A percentile compares a stretch with the other conserved stretches of the same genome.
These are phyloP conservation scores for Microtus richardsoni DNA, from an alignment of 2,113 vertebrate species.

Conservation along the genomic window DNA sequence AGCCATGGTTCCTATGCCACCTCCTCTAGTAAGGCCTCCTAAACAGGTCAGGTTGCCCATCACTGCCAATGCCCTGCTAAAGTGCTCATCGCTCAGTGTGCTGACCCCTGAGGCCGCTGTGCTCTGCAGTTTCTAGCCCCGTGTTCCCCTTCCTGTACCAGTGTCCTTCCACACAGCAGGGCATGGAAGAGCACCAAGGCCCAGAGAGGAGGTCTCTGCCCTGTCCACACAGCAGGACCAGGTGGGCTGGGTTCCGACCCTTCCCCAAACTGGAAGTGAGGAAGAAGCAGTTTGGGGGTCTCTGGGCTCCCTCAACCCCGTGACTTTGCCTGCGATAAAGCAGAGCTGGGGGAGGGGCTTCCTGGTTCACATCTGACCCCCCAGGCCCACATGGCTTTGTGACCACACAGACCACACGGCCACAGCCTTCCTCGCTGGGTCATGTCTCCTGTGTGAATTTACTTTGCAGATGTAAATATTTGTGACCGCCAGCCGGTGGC, in stretches of 20 bases:
- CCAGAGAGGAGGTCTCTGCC: background rate
- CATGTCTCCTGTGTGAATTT: slow-evolving; percentile 46
- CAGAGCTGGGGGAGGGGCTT: background rate
- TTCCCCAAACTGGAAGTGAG: background rate
- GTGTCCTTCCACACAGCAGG: background rate
- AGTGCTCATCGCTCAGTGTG: background rate
- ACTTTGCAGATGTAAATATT: slow-evolving; percentile 77
- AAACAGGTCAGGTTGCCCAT: background rate
- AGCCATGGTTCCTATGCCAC: background rate
- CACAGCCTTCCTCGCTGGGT: background rate
- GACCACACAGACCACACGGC: background rate
- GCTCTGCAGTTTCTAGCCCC: background rate
- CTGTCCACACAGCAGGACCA: background rate
- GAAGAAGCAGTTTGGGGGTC: background rate
- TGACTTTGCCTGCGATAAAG: background rate
- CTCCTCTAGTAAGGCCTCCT: slow-evolving; percentile 54
- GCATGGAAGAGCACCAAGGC: background rate
- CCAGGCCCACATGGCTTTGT: background rate
- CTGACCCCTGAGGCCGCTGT: background rate
- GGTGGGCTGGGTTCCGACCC: background rate
- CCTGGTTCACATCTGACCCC: background rate
- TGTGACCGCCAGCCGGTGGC: slow-evolving; percentile 38
- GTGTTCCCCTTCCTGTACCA: background rate
- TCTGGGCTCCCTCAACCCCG: background rate
- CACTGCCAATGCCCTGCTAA: background rate